Evolutionary conservation across 37 sponge, comb jelly and placozoan species (phyloP), one percentile per base, ranked within the genome.

Genomic region (Geodia barretti): DNA sequence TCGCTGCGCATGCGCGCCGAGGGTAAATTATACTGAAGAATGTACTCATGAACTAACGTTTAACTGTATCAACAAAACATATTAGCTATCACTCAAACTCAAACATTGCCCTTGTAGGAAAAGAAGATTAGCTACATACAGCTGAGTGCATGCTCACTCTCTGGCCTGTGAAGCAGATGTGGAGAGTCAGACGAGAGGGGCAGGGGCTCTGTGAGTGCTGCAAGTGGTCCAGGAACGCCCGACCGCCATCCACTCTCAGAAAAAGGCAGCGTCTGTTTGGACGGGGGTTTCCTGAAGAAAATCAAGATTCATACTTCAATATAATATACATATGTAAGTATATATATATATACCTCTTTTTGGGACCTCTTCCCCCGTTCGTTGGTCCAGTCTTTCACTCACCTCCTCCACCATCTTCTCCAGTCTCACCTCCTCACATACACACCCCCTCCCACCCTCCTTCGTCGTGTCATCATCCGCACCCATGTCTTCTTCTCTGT

Each of bases 161-260:
- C 80, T 97, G 97, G 17, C 84, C 79, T 73, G 82, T 86, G 71
- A 97, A 97, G 72, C 73, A 72, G 17, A 94, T 79, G 35, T 94
- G 89, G n/a, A 97, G 83, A 11, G 87, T 84, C 76, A 97, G 89
- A 17, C 75, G 69, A 39, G 79, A 21, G 23, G 64, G 71, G 38
- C 70, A 60, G 8, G 39, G 24, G 47, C 54, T 30, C 2, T 77
- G 76, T 29, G 84, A 60, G 1, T 84, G 31, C 26, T 60, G 35
- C 29, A 97, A 74, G 73, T 94, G 93, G 31, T 97, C 97, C 36
- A 97, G 70, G 68, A 97, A 97, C 2, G 96, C 97, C 34, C 84
- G 60, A 21, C 96, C 97, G 17, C 96, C 90, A 33, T 72, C 32
- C 23, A 97, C 90, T 40, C 79, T 84, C 20, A 97, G 59, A 60